Evolutionary conservation across 1,140 invertebrate species (phyloP), one percentile per base, ranked within the genome.

Genomic region (Centruroides vittatus): DNA sequence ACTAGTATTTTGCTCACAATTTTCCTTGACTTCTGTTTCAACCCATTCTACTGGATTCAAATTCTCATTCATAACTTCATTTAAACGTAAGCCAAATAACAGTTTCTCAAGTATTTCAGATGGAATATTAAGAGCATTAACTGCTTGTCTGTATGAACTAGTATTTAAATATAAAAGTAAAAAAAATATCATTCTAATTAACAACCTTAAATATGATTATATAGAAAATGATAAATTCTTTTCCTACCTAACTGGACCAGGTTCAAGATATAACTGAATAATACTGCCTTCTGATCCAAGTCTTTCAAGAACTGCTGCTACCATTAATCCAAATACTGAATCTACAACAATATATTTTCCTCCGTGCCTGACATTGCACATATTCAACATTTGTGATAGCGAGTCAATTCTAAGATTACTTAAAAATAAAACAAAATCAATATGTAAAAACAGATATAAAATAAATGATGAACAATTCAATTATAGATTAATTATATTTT

Each of bases 341-440:
- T 97, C 93, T 71, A 93, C 91, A 0, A 97, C 73, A 55, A 93
- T 73, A 73, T 88, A 88, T 54, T 80, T 83, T 3, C 88, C 86
- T 66, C 84, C 80, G 4, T 81, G 80, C 68, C 83, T 83, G 2
- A 96, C 78, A 71, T 94, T 91, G 4, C 83, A 80, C 67, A 85
- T 83, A 0, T 84, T 84, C 36, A 93, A 76, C 47, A 96, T 83
- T 74, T 95, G 92, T 6, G 88, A 85, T 13, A 98, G 73, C 7
- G 88, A 85, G 69, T 97, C 93, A 64, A 86, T 80, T 58, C 93
- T 78, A 51, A 98, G 76, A 64, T 78, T 74, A 54, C 77, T 79
- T 69, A 34, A 62, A 56, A 67, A 41, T 41, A 41, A 41, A 23
- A 41, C 8, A 8, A 41, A 41, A 41, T 41, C 8, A 41, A 41